These are phyloP conservation scores for Eolophus roseicapilla DNA, from an alignment of 2,113 vertebrate species.

Conservation along the genomic window DNA sequence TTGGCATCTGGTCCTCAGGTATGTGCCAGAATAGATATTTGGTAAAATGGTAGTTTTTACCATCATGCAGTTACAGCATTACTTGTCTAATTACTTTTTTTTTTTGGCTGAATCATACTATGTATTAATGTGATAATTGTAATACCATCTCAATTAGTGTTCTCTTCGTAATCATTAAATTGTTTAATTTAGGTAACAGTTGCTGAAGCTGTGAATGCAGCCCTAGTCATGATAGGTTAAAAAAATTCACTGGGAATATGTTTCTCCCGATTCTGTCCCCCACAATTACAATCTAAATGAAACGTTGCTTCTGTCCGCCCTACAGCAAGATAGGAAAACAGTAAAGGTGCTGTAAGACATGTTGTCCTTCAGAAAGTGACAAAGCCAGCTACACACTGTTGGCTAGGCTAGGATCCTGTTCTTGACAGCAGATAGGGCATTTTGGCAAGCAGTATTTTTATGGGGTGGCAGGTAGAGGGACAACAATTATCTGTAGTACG, in stretches of 20 bases:
- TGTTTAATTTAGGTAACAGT: not conserved
- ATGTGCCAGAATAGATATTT: not conserved
- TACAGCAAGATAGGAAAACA: not conserved
- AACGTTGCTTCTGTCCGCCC: not conserved
- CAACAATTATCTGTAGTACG: not conserved
- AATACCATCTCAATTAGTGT: not conserved
- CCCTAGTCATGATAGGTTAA: not conserved
- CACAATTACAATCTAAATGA: not conserved
- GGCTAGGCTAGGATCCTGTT: not conserved
- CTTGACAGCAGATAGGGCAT: not conserved
- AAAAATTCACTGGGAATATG: not conserved
- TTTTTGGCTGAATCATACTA: not conserved
- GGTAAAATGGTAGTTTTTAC: not conserved
- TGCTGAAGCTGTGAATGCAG: not conserved
- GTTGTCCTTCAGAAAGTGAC: not conserved
- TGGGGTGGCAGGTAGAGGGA: not conserved
- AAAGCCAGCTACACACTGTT: not conserved
- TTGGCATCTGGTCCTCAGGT: not conserved
- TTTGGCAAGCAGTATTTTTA: not conserved
- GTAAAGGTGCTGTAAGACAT: not conserved
- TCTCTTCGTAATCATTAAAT: not conserved
- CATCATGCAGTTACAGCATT: not conserved
- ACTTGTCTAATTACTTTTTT: not conserved
- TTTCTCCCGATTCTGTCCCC: not conserved
- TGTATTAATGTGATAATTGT: not conserved